Base-by-base conservation (phyloP, 2,797 vertebrate species). In the Gouania willdenowi region DNA sequence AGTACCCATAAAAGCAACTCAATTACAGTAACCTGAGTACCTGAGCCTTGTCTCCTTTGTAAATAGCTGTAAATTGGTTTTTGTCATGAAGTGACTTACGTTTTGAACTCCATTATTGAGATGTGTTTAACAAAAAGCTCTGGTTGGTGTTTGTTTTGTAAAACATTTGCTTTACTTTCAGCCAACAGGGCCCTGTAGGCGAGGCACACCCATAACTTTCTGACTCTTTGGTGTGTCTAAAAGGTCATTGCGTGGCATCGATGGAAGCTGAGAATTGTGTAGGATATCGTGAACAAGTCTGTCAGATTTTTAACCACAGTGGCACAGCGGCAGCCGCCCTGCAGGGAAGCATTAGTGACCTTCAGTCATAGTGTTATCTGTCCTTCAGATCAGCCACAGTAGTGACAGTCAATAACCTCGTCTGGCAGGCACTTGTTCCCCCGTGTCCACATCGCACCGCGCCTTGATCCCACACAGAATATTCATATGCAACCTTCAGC, bases 321-420 rank as follows among this genome's bases (percentile, higher is more conserved):
- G 44, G 34, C 31, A 18, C 32, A 36, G 21, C 11, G 5, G 34
- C 48, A 42, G 14, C 33, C 20, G 35, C 32, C 34, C 32, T 6
- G 21, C 3, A 21, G 21, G 8, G 6, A 21, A 7, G 21, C 21
- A 7, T 19, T 17, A 2, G 29, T 14, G 8, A 55, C 48, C 46
- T 63, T 28, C 0, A 15, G 20, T 28, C 53, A 58, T 4, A 25
- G 38, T 35, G 32, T 46, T 72, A 47, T 72, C 69, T 44, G 52
- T 66, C 63, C 53, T 47, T 53, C 55, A 63, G 5, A 60, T 78
- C 56, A 30, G 13, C 26, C 51, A 16, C 47, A 13, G 37, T 63
- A 63, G 37, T 63, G 63, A 61, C 63, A 56, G 50, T 61, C 47
- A 50, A 42, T 73, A 59, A 42, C 38, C 41, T 58, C 8, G 5